These are phyloP conservation scores for Ramphastos sulfuratus DNA, from an alignment of 2,113 vertebrate genomes.

Conservation along the genomic window DNA sequence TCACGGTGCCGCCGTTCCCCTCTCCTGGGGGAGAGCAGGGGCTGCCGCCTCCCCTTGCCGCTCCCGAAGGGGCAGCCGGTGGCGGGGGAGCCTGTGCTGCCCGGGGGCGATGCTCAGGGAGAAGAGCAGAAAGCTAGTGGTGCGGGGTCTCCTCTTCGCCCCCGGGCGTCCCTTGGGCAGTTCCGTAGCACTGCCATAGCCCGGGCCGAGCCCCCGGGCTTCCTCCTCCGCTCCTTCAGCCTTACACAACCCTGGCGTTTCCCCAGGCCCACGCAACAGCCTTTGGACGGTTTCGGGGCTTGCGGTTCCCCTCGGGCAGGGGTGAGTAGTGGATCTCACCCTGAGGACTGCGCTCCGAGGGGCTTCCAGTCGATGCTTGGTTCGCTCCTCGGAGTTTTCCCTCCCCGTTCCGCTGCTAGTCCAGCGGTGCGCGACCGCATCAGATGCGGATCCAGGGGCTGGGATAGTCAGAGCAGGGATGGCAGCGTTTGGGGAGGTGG, in stretches of 20 bases:
- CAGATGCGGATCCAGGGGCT: background rate
- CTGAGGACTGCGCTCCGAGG: too few species aligned
- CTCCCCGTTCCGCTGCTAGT: background rate
- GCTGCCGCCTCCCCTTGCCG: background rate
- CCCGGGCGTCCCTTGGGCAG: background rate
- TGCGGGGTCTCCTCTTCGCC: background rate
- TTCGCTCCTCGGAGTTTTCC: background rate
- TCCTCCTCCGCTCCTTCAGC: background rate
- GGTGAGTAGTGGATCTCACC: too few species aligned
- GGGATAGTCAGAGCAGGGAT: background rate
- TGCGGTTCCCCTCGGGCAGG: background rate
- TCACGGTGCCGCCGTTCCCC: background rate
- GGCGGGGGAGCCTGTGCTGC: background rate
- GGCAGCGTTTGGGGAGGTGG: background rate
- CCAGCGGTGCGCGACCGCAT: accelerated
- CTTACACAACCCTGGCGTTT: background rate
- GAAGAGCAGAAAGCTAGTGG: too few species aligned
- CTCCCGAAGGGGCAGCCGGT: background rate
- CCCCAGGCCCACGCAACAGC: background rate
- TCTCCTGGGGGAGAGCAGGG: background rate
- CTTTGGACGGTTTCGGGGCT: accelerated
- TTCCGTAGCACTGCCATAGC: background rate
- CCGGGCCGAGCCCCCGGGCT: background rate
- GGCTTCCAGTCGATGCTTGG: background rate
- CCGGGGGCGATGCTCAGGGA: background rate